Evolutionary conservation across 2,797 vertebrate genomes (phyloP), one percentile per base, ranked within the genome.

Genomic region (Gila robusta): DNA sequence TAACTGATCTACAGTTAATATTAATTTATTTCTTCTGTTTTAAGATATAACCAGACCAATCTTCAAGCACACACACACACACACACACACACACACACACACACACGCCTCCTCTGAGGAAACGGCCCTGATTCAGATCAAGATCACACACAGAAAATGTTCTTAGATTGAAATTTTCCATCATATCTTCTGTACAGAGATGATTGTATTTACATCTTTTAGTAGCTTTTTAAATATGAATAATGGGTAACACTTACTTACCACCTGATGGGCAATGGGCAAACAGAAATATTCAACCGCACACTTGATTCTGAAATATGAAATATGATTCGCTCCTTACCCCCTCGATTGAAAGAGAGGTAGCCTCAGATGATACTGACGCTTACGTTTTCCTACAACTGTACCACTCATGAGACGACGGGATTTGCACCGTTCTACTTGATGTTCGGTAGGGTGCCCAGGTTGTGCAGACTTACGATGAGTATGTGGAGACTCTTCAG

Each of bases 371-470:
- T 23, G 5, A 23, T 83, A 21, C 59, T 67, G n/a, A 77, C 37
- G 1, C 59, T 83, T 0, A 83, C 41, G 10, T 83, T 67, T 21
- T 44, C 73, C 35, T 64, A 74, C 70, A 83, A 54, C 2, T 54
- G 52, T 54, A 54, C 82, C 10, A 10, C 28, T 52, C 41, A 84
- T 54, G 41, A 84, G 23, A 85, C 87, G 2, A 90, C 79, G 4
- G 80, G 88, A 41, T 7, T 21, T 90, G 8, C 47, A 1, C 49
- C 17, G 0, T 76, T 77, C 28, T 54, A 54, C 5, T 19, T 90
- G 5, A 88, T 87, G 76, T 88, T 76, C 47, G 78, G 85, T 1
- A 82, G 85, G 41, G 67, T 21, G 16, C 85, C 83, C 1, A 41
- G 21, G 17, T 12, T 87, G 54, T 87, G 11, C 7, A 79, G 71